phyloP scores from a whole-genome alignment of 2,888 invertebrate species.

The Carabus problematicus region DNA sequence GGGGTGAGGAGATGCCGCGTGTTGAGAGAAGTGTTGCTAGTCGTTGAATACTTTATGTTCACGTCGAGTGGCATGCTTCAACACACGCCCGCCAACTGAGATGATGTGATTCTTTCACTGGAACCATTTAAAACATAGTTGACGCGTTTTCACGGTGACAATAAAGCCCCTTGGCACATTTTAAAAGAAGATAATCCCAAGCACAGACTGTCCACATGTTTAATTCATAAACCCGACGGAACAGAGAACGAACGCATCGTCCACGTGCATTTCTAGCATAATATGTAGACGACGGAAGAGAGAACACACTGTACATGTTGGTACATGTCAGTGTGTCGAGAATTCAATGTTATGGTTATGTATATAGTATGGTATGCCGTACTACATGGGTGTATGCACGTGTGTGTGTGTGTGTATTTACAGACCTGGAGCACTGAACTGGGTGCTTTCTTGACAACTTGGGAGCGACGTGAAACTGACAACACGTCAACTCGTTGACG shows the following conservation, averaged over 20 bases:
- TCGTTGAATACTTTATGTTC: constrained; percentile 7
- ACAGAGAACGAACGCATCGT: background rate
- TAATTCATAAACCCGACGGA: constrained; percentile 13
- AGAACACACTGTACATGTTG: background rate
- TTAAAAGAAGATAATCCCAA: constrained; percentile 16
- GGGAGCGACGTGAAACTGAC: constrained; percentile 28
- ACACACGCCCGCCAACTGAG: background rate
- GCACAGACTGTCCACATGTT: constrained; percentile 5
- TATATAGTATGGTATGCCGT: too few relatives aligned
- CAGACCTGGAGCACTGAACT: background rate
- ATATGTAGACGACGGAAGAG: background rate
- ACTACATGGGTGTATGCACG: too few relatives aligned
- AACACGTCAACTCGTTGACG: constrained; percentile 28
- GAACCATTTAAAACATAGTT: constrained; percentile 20
- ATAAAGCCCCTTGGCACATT: constrained; percentile 17
- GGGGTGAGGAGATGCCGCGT: background rate
- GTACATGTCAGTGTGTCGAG: background rate
- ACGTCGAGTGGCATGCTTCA: background rate
- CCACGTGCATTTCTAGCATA: too few relatives aligned
- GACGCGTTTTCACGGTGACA: constrained; percentile 7
- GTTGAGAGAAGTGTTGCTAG: background rate
- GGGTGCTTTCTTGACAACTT: constrained; percentile 16
- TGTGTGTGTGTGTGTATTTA: too few relatives aligned
- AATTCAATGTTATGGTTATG: too few relatives aligned
- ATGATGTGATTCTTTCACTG: constrained; percentile 6